phyloP scores from a whole-genome alignment of 2,113 vertebrate genomes.

The Panthera leo region DNA sequence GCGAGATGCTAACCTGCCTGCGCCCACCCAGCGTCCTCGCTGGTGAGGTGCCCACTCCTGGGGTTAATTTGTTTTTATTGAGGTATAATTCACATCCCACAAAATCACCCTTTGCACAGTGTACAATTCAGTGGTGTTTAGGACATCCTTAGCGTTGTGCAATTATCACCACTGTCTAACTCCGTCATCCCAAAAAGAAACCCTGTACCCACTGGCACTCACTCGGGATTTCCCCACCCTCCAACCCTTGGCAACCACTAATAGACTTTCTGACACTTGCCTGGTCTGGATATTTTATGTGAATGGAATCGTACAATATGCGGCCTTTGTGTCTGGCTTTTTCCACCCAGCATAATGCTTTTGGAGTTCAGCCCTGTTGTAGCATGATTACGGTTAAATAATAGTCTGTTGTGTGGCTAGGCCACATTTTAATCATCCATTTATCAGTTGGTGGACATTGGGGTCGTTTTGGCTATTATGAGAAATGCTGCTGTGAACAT shows the following conservation, averaged over 20 bases:
- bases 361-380: not conserved
- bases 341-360: not conserved
- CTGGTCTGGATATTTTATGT: too few species aligned
- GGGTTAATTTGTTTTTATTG: not conserved
- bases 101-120: not conserved
- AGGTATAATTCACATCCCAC: not conserved
- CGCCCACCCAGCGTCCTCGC: accelerated
- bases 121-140: not conserved
- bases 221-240: too few species aligned
- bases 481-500: not conserved
- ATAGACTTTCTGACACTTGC: not conserved
- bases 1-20: accelerated
- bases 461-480: not conserved
- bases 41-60: not conserved
- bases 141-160: not conserved
- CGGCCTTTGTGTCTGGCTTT: too few species aligned
- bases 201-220: too few species aligned
- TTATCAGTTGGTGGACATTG: accelerated
- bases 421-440: accelerated
- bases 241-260: too few species aligned
- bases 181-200: too few species aligned
- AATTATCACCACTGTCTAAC: too few species aligned
- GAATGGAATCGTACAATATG: accelerated
- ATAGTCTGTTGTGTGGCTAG: accelerated
- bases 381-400: accelerated